Conservation (phyloP, 2,113 vertebrate species). For the Taurulus bubalis region DNA sequence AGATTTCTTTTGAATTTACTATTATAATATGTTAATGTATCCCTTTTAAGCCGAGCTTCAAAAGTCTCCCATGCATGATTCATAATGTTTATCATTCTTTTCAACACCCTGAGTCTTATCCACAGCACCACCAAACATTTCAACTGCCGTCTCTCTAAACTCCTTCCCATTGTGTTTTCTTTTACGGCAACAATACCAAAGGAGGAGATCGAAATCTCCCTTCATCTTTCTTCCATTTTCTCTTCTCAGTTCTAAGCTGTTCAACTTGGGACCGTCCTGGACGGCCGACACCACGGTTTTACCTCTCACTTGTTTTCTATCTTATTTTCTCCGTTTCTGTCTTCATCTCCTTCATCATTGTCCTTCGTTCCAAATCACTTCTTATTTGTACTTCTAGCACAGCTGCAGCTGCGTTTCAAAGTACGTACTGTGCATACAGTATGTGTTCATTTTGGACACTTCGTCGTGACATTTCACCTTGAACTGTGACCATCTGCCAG, state of each 20-base stretch:
- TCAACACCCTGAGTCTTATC: neutral
- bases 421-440: too few relatives aligned
- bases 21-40: neutral
- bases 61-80: neutral
- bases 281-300: neutral
- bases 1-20: neutral
- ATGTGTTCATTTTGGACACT: too few relatives aligned
- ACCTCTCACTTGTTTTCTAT: neutral
- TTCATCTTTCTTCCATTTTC: neutral
- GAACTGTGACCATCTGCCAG: too few relatives aligned
- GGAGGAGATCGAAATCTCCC: neutral
- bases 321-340: neutral
- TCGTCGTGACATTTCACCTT: too few relatives aligned
- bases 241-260: neutral
- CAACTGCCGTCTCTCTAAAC: neutral
- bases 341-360: neutral
- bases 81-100: neutral
- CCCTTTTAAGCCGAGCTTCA: neutral
- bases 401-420: too few relatives aligned
- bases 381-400: too few relatives aligned
- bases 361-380: too few relatives aligned
- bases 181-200: constrained; percentile 5
- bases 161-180: neutral
- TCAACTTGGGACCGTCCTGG: too few relatives aligned
- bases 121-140: constrained; percentile 1